phyloP scores from a whole-genome alignment of 2,113 vertebrate genomes.

The Turnix velox region DNA sequence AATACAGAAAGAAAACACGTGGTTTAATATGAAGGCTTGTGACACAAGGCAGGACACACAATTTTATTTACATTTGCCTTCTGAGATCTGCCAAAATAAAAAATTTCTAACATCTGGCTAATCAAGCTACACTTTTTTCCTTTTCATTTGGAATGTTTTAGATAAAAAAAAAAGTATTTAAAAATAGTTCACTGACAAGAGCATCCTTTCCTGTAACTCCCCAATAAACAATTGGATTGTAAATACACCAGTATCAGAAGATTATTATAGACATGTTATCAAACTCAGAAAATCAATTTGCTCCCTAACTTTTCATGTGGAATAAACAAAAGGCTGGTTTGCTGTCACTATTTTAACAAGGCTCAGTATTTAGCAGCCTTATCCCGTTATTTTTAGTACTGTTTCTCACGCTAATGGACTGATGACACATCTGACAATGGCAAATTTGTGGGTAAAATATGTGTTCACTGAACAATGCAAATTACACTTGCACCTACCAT shows the following conservation, averaged over 20 bases:
- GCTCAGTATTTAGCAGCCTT: slow-evolving; percentile 23
- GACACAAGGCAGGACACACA: not conserved
- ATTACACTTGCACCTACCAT: not conserved
- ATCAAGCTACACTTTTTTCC: not conserved
- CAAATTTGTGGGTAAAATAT: slow-evolving; percentile 18
- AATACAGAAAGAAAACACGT: not conserved
- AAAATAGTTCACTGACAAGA: not conserved
- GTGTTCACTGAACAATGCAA: not conserved
- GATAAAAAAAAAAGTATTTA: not conserved
- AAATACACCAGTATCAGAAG: not conserved
- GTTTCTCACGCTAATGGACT: slow-evolving; percentile 33
- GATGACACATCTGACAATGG: slow-evolving; percentile 44
- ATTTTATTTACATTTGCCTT: not conserved
- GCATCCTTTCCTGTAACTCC: not conserved
- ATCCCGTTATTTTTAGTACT: slow-evolving; percentile 53
- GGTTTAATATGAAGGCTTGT: not conserved
- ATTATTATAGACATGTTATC: not conserved
- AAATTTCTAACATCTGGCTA: not conserved
- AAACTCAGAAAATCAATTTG: not conserved
- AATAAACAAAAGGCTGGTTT: slow-evolving; percentile 15
- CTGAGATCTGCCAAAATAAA: not conserved
- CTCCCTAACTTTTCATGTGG: not conserved
- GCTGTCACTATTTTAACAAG: slow-evolving; percentile 48
- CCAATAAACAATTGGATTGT: not conserved
- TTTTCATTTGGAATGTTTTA: not conserved